Evolutionary conservation across 2,113 vertebrate genomes (phyloP), one percentile per base, ranked within the genome.

Genomic region (Solea senegalensis): DNA sequence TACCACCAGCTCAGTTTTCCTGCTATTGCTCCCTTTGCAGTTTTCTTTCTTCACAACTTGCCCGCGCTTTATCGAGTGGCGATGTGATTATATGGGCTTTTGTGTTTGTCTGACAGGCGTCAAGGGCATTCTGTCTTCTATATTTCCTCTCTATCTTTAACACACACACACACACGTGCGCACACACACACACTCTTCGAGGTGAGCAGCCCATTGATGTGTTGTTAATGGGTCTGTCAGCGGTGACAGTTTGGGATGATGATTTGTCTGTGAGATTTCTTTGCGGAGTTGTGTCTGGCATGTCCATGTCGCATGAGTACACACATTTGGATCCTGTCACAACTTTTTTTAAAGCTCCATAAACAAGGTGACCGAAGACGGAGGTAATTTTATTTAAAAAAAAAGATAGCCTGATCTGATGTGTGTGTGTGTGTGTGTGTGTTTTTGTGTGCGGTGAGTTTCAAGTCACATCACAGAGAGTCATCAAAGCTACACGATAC

Each of bases 191-290:
- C 34, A 34, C 34, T 34, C 34, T 34, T 6, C 34, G 3, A 34
- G 34, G 7, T 26, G 46, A 80, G 81, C 58, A 78, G 77, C 76
- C 77, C 78, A 79, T 82, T 87, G 88, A 92, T 78, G 87, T 86
- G 88, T 86, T 80, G 89, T 88, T 91, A 92, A 92, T 92, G 87
- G 89, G 85, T 87, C 84, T 92, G 91, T 90, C 91, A 89, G 57
- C 15, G 72, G 62, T 85, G 91, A 90, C 90, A 88, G 87, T 81
- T 76, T 60, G 78, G 86, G 81, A 84, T 80, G 86, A 82, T 58
- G 82, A 89, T 87, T 73, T 76, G 87, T 90, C 86, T 77, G 55
- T 0, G 74, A 80, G 80, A 88, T 85, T 86, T 85, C 81, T 90
- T 85, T 77, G 62, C 86, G 39, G 74, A 82, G 74, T 89, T 82